phyloP scores from a whole-genome alignment of 2,113 vertebrate genomes.

The Laticauda laticaudata region DNA sequence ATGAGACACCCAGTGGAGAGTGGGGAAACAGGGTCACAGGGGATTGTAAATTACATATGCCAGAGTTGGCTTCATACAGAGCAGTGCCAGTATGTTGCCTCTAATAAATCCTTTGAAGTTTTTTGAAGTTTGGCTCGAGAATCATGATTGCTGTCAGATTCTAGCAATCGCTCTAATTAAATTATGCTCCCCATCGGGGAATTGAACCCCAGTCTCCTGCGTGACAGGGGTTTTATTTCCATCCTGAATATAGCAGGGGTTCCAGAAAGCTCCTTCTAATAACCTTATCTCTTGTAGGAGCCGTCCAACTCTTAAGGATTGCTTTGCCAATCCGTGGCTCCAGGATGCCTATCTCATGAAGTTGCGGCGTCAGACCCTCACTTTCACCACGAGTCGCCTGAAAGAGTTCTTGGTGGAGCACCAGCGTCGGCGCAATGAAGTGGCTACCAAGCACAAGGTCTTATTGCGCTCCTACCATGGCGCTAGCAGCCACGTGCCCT shows the following conservation, averaged over 20 bases:
- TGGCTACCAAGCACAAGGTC: constrained; percentile 93
- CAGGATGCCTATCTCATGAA: constrained; percentile 98
- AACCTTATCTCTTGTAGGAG: constrained; percentile 75
- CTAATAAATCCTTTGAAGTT: too few relatives aligned
- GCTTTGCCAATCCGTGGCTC: constrained; percentile 92
- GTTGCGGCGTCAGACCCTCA: constrained; percentile 92
- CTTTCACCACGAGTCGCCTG: constrained; percentile 93
- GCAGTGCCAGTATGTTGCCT: too few relatives aligned
- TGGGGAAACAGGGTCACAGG: too few relatives aligned
- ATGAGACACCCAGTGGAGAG: too few relatives aligned
- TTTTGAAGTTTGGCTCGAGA: too few relatives aligned
- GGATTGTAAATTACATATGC: too few relatives aligned
- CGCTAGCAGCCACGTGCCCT: constrained; percentile 68
- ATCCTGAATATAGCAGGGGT: not conserved
- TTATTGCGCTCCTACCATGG: constrained; percentile 91
- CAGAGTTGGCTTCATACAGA: too few relatives aligned
- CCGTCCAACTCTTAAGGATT: constrained; percentile 92
- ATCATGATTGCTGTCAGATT: too few relatives aligned
- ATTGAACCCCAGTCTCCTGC: too few relatives aligned
- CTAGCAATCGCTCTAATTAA: too few relatives aligned
- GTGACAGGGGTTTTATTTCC: too few relatives aligned
- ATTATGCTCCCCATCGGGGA: too few relatives aligned
- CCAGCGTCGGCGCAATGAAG: constrained; percentile 76
- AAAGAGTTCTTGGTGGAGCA: constrained; percentile 94
- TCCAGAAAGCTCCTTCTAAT: not conserved